Base-by-base conservation (phyloP, 2,888 invertebrate genomes). In the Onthophagus sagittarius region DNA sequence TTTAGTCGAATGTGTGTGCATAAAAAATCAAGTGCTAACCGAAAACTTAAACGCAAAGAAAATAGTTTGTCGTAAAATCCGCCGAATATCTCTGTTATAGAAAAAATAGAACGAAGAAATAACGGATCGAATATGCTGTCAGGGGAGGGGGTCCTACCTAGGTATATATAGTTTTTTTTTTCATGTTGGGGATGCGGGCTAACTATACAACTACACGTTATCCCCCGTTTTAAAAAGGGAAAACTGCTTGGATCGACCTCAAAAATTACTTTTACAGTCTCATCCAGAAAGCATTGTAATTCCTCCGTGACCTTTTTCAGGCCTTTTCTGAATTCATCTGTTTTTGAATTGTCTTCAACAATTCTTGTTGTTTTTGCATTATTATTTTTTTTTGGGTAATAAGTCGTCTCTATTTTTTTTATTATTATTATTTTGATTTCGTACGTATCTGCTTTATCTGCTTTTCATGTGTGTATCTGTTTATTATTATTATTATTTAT, bases 191-290 rank as follows among this genome's bases (percentile, higher is more conserved):
- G 67, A n/a, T 67, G 39, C 39, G 82, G 83, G 84, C 81, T 81
- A 78, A 81, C 84, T 84, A 85, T 82, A 81, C 84, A 84, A 84
- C 78, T 81, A 78, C 23, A 23, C 79, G 81, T 72, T 72, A 75
- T 69, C 15, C 75, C 75, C 73, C 71, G 74, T 74, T 23, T 23
- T 72, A 71, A 73, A 74, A 73, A 74, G 74, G 77, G 77, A 78
- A 79, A 81, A 80, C 79, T 81, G 78, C 80, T 83, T 82, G 84
- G 83, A 85, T 82, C 79, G 85, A 86, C 86, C 86, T 86, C 86
- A 86, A 85, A 85, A 85, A 85, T 85, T 85, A 85, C 85, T 85
- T 81, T 82, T 84, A 85, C 85, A 85, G 86, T 85, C 85, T 85
- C 85, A 86, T 85, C 85, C 86, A 85, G 85, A 86, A 86, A 85